Evolutionary conservation across 1,140 invertebrate species (phyloP).

Genomic region (Akabosia matsudoensis): DNA sequence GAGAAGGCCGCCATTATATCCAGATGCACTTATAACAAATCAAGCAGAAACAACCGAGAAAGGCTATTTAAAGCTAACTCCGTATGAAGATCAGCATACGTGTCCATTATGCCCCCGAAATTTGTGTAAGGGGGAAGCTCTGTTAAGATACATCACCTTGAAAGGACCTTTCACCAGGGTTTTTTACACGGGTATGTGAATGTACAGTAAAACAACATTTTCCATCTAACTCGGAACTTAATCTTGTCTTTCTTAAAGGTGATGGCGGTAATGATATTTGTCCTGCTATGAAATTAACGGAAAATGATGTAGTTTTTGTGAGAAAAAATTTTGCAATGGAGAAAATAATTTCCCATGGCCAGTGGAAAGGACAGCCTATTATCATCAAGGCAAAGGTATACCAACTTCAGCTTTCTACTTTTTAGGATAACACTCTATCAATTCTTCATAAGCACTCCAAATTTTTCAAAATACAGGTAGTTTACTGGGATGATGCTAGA

Average conservation of each 20-base stretch:
- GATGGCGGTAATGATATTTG: conserved; percentile 45
- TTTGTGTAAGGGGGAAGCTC: conserved; percentile 42
- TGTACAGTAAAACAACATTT: neutral
- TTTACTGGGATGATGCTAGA: conserved; percentile 34
- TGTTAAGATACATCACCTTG: conserved; percentile 34
- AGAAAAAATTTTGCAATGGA: conserved; percentile 39
- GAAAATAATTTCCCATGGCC: conserved; percentile 32
- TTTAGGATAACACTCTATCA: neutral
- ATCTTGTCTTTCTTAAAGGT: conserved; percentile 8
- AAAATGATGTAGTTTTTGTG: conserved; percentile 40
- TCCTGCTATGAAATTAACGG: conserved; percentile 31
- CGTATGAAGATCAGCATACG: conserved; percentile 37
- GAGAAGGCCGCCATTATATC: conserved; percentile 32
- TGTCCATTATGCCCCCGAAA: conserved; percentile 40
- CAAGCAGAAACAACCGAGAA: conserved; percentile 22
- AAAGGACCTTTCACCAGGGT: conserved; percentile 40
- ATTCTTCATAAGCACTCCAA: neutral
- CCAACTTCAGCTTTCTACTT: no score
- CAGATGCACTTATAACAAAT: conserved; percentile 39
- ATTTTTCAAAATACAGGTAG: no score
- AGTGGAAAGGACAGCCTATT: conserved; percentile 25
- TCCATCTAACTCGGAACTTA: no score
- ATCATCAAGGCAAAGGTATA: conserved; percentile 27
- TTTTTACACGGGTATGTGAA: conserved; percentile 33
- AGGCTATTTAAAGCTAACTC: conserved; percentile 32